Conservation (phyloP, 2,113 vertebrate genomes). For the Narcine bancroftii region DNA sequence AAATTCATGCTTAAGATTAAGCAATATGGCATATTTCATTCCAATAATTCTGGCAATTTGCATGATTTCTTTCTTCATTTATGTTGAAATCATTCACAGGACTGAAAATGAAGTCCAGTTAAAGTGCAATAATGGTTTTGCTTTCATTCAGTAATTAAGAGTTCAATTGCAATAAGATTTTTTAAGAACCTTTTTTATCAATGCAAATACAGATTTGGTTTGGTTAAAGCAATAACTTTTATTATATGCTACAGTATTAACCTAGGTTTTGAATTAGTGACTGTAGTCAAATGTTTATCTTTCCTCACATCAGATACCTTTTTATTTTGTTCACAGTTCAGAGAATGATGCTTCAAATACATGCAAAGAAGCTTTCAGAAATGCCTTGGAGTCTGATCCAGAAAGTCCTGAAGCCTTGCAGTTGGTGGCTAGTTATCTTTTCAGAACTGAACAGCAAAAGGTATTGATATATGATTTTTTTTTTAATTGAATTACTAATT, state of each 20-base stretch:
- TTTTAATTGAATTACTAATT: not conserved
- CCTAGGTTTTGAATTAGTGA: not conserved
- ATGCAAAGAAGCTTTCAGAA: constrained; percentile 61
- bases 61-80: not conserved
- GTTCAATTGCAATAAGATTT: not conserved
- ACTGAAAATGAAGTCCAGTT: not conserved
- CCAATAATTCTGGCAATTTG: not conserved
- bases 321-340: constrained; percentile 52
- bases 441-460: constrained; percentile 64
- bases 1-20: not conserved
- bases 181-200: not conserved
- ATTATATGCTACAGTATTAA: not conserved
- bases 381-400: constrained; percentile 58
- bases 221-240: not conserved
- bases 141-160: not conserved
- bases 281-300: not conserved
- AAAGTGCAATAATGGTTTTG: not conserved
- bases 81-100: not conserved
- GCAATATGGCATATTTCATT: not conserved
- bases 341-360: constrained; percentile 61
- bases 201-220: not conserved
- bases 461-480: constrained; percentile 42
- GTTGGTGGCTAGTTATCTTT: constrained; percentile 73
- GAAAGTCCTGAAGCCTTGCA: constrained; percentile 65
- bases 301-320: not conserved